Conservation (phyloP, 2,113 vertebrate genomes). For the Lepidothrix coronata region DNA sequence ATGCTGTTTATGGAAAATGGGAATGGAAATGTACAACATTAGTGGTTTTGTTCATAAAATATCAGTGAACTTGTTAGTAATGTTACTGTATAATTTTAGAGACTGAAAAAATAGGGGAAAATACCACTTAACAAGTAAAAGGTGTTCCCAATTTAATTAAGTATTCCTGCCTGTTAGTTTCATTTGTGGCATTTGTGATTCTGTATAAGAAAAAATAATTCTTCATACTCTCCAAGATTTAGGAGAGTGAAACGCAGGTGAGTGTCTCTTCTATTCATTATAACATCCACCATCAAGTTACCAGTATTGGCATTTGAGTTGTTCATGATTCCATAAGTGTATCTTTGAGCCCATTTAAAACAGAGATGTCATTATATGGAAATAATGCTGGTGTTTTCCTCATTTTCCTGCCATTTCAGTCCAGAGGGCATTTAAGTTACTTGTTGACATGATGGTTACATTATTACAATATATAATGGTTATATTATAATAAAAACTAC, state of each 20-base stretch:
- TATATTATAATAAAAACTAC: neutral
- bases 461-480: neutral
- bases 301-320: neutral
- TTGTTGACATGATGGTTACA: neutral
- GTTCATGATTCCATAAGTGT: neutral
- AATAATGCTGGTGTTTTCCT: neutral
- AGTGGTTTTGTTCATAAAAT: neutral
- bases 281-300: neutral
- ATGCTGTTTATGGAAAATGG: neutral
- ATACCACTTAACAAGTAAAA: neutral
- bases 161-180: too few relatives aligned
- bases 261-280: neutral
- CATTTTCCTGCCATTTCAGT: neutral
- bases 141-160: neutral
- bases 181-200: neutral
- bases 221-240: neutral
- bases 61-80: neutral
- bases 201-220: neutral
- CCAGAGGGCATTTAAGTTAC: neutral
- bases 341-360: neutral
- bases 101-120: neutral
- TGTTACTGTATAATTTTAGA: neutral
- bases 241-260: neutral
- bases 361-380: neutral
- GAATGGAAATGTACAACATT: neutral